A percentile compares a stretch with the other conserved stretches of the same genome.
These are phyloP conservation scores for Anseranas semipalmata DNA, from an alignment of 2,113 vertebrate species.

Conservation along the genomic window DNA sequence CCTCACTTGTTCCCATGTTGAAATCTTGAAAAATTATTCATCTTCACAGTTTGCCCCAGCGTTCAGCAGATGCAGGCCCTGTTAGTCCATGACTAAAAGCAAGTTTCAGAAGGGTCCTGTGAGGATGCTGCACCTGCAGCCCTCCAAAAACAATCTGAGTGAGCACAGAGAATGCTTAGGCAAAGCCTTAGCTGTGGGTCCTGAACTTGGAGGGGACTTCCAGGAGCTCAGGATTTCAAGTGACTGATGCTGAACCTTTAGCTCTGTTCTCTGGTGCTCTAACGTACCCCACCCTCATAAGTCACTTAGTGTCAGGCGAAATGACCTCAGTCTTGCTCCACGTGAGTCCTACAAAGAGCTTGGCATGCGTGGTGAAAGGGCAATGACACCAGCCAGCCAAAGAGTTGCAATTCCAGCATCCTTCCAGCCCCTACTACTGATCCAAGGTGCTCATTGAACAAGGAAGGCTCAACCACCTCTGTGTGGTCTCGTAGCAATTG, in stretches of 20 bases:
- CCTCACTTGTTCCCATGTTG: not conserved
- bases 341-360: not conserved
- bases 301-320: not conserved
- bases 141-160: not conserved
- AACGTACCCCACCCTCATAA: not conserved
- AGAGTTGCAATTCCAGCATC: not conserved
- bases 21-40: not conserved
- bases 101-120: not conserved
- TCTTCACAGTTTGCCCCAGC: not conserved
- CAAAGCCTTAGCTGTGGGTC: not conserved
- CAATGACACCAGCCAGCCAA: fast-evolving
- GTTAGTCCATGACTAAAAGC: not conserved
- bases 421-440: not conserved
- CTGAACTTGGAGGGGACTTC: not conserved
- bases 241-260: not conserved
- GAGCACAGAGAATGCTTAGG: not conserved
- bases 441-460: not conserved
- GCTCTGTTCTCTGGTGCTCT: not conserved
- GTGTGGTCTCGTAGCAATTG: not conserved
- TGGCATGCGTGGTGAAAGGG: not conserved
- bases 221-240: not conserved
- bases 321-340: not conserved
- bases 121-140: not conserved
- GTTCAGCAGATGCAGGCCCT: not conserved
- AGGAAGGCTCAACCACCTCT: not conserved